phyloP scores from a whole-genome alignment of 2,797 vertebrate genomes.

The Arrhamphus sclerolepis region DNA sequence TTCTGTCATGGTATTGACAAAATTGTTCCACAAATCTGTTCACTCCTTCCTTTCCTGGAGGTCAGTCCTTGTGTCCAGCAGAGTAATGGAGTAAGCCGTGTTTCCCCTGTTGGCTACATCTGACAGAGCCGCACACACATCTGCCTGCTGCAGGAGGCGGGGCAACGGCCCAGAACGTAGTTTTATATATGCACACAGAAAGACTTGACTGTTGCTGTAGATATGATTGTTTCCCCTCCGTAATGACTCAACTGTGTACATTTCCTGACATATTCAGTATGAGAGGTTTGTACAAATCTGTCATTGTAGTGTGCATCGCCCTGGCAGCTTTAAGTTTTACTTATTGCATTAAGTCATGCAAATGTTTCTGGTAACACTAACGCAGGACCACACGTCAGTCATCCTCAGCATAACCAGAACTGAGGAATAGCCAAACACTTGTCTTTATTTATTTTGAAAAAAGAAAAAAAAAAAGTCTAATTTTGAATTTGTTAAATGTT shows the following conservation, averaged over 20 bases:
- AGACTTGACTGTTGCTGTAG: slow-evolving; percentile 2
- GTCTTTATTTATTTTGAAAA: slow-evolving; percentile 25
- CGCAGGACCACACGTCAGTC: slow-evolving; percentile 43
- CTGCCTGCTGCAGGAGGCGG: slow-evolving; percentile 36
- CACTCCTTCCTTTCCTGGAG: slow-evolving; percentile 42
- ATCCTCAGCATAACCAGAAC: slow-evolving; percentile 17
- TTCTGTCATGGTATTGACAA: slow-evolving; percentile 51
- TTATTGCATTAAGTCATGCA: slow-evolving; percentile 24
- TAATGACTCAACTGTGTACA: slow-evolving; percentile 20
- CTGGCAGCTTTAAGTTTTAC: slow-evolving; percentile 34
- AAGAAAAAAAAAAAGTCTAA: slow-evolving; percentile 24
- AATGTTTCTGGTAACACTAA: slow-evolving; percentile 37
- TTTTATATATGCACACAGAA: slow-evolving; percentile 48
- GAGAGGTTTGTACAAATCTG: slow-evolving; percentile 4
- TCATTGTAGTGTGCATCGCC: slow-evolving; percentile 33
- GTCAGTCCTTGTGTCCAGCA: slow-evolving; percentile 34
- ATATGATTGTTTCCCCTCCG: slow-evolving; percentile 13
- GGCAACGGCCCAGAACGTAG: slow-evolving; percentile 28
- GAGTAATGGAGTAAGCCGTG: slow-evolving; percentile 35
- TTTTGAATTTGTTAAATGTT: slow-evolving; percentile 43
- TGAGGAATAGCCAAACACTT: slow-evolving; percentile 11
- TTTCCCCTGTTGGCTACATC: slow-evolving; percentile 34
- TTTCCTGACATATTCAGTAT: slow-evolving; percentile 24
- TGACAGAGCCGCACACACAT: slow-evolving; percentile 34
- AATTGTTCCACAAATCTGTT: slow-evolving; percentile 44